Conservation (phyloP, 2,888 invertebrate genomes). For the Auanema freiburgensis region DNA sequence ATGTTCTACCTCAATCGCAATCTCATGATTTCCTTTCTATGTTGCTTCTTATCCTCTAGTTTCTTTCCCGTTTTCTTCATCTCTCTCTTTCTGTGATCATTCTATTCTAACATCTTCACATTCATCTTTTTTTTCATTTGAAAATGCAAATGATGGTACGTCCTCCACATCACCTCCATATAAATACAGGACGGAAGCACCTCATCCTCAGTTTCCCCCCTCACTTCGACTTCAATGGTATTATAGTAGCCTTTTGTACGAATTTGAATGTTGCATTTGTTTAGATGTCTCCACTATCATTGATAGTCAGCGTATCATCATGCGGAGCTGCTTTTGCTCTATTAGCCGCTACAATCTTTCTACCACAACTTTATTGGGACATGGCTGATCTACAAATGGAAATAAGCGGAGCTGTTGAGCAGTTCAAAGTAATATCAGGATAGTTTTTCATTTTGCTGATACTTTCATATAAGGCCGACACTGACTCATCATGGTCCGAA, state of each 20-base stretch:
- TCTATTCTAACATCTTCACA: not conserved
- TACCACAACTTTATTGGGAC: conserved; percentile 40
- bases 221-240: not conserved
- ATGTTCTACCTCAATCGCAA: too few species aligned
- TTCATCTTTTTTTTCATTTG: too few species aligned
- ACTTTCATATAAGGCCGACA: conserved; percentile 34
- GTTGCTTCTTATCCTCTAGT: not conserved
- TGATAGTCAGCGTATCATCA: conserved; percentile 15
- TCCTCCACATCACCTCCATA: too few species aligned
- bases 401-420: conserved; percentile 32
- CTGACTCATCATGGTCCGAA: conserved; percentile 40
- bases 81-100: not conserved
- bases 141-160: too few species aligned
- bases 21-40: too few species aligned
- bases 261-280: not conserved
- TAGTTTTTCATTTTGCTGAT: not conserved
- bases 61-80: conserved; percentile 4
- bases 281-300: conserved; percentile 11
- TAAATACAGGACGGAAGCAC: too few species aligned
- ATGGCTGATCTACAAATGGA: conserved; percentile 32
- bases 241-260: not conserved
- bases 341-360: conserved; percentile 22
- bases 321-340: conserved; percentile 21
- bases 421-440: conserved; percentile 29
- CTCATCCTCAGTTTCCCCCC: not conserved